Evolutionary conservation across 2,113 vertebrate species (phyloP), one percentile per base, ranked within the genome.

Genomic region (Cephalophus harveyi): DNA sequence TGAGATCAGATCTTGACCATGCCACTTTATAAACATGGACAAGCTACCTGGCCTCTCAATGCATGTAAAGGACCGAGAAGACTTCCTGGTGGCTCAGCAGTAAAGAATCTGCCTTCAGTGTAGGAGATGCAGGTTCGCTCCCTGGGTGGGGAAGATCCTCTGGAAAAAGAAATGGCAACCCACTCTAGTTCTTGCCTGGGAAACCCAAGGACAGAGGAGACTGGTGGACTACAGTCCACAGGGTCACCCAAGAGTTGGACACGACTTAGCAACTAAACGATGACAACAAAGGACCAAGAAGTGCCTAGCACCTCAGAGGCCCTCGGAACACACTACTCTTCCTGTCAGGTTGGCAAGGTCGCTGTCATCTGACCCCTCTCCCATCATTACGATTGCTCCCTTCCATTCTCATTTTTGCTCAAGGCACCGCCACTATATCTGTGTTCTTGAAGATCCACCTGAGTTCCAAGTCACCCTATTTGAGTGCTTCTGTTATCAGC

Each of bases 301-400:
- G 50, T 6, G 23, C 28, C 33, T 7, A 36, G 36, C 52, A 50
- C 36, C 40, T 17, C 28, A 15, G 55, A 71, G 88, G 64, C 71
- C 78, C 62, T 25, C 6, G 1, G 48, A 25, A 23, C 33, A 21
- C 0, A 9, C 76, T 6, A 2, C 2, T 6, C 12, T 12, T 25
- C 3, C 43, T 7, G 12, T 2, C 28, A 9, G 28, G 52, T 19
- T 55, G 23, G 64, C 7, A 14, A 71, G 43, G 83, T 15, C 4
- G 2, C 28, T 46, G 3, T 1, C 0, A 23, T 16, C 52, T 14
- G 55, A 78, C 30, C 60, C 10, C 43, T 11, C 6, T 74, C 33
- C 57, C 12, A 1, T 59, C n/a, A 60, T 57, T 28, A 30, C 76
- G 1, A 67, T 30, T 50, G 30, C 2, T 1, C 6, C 59, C 36